Evolutionary conservation across 2,113 vertebrate species (phyloP), one percentile per base, ranked within the genome.

Genomic region (Corvus cornix): DNA sequence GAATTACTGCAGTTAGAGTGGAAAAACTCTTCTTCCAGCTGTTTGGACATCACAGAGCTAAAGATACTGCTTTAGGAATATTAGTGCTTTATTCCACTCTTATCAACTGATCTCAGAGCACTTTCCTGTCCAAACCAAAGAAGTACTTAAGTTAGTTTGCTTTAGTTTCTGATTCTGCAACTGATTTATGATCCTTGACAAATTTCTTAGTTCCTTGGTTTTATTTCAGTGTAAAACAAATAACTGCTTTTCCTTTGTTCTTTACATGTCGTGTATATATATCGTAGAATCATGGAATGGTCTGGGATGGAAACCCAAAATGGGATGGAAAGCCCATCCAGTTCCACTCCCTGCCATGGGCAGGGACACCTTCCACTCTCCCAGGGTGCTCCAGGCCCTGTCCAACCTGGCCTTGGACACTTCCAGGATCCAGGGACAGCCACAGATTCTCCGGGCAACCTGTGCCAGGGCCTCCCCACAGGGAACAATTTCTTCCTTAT

Each of bases 81-180:
- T 11, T 62, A 53, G 24, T 39, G 51, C 74, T 87, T 51, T 68
- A 30, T 44, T 37, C 1, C 4, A 2, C 68, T 49, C 39, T 74
- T 92, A 92, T 44, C 52, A 5, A 23, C 70, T 26, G 11, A 81
- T 87, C 94, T 92, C 0, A 0, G 53, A 88, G 62, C 27, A 4
- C 27, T 83, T 93, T 69, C 79, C 82, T 85, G 33, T 74, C 67
- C 77, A 49, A 66, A 77, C 67, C 77, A 49, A 66, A 77, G 68
- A 41, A 49, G 8, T 13, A 27, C 41, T 87, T 48, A 56, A 37
- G 49, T 69, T 30, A 52, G 63, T 56, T 84, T 87, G 58, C 53
- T 95, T 91, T 66, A 31, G 30, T 80, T 89, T 87, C 72, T 1
- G 0, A 27, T 60, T 68, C 67, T 66, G 48, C 41, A 44, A 3